phyloP scores from a whole-genome alignment of 2,888 invertebrate species.

The Macaria notata region DNA sequence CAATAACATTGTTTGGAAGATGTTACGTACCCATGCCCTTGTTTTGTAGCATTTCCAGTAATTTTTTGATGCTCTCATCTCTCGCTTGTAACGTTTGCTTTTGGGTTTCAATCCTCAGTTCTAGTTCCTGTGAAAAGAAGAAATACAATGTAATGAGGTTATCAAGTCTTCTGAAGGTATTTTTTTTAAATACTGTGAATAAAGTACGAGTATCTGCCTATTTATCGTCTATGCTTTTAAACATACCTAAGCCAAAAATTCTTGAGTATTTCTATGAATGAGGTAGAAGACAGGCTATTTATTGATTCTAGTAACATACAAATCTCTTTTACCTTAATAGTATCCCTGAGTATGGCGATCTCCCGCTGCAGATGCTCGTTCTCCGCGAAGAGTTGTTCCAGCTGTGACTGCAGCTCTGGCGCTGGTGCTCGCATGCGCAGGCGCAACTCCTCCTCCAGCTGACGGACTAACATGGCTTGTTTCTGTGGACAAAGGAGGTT shows the following conservation, averaged over 20 bases:
- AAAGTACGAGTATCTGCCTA: too few species aligned
- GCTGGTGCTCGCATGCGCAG: slow-evolving; percentile 94
- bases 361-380: slow-evolving; percentile 97
- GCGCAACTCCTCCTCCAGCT: slow-evolving; percentile 95
- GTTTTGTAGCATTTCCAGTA: slow-evolving; percentile 98
- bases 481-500: slow-evolving; percentile 84
- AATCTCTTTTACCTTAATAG: slow-evolving; percentile 87
- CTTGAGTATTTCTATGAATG: too few species aligned
- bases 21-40: slow-evolving; percentile 95
- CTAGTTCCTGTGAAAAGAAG: slow-evolving; percentile 87
- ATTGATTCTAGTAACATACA: too few species aligned
- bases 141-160: too few species aligned
- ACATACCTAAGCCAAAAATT: too few species aligned
- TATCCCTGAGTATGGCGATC: slow-evolving; percentile 95
- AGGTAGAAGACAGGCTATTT: too few species aligned
- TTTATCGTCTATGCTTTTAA: too few species aligned
- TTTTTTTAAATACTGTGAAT: too few species aligned
- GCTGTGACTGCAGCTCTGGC: slow-evolving; percentile 95
- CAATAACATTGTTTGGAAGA: neutral
- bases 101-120: slow-evolving; percentile 98
- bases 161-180: too few species aligned
- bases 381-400: slow-evolving; percentile 95
- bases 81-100: slow-evolving; percentile 98
- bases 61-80: slow-evolving; percentile 99
- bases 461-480: slow-evolving; percentile 97